Percentiles rank a stretch among this genome's conserved stretches.
phyloP scores from a whole-genome alignment of 2,113 vertebrate genomes.

The human (Homo sapiens) region DNA sequence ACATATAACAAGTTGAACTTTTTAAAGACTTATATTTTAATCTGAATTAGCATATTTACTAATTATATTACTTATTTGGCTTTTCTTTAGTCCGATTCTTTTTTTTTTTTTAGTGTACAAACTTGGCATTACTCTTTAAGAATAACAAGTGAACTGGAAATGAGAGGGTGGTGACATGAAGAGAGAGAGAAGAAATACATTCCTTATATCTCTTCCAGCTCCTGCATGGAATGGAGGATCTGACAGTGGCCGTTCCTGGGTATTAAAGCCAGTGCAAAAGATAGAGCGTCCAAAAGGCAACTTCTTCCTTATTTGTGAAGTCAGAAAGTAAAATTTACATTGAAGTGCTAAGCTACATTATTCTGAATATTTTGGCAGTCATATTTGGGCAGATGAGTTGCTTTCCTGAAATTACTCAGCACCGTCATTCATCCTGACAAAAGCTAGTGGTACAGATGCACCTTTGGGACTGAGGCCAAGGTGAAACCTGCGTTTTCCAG shows the following conservation, averaged over 20 bases:
- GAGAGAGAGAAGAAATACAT: background rate
- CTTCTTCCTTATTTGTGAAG: background rate
- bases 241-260: background rate
- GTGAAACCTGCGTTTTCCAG: background rate
- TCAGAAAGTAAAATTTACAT: slow-evolving; percentile 42
- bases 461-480: slow-evolving; percentile 42
- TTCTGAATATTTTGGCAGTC: slow-evolving; percentile 47
- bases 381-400: slow-evolving; percentile 52
- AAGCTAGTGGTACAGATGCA: slow-evolving; percentile 47
- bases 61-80: slow-evolving; percentile 57
- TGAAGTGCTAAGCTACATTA: background rate
- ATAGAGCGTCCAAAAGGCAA: background rate
- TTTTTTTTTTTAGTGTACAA: slow-evolving; percentile 1
- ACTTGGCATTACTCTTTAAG: slow-evolving; percentile 45
- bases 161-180: background rate
- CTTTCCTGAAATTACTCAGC: slow-evolving; percentile 1
- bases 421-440: slow-evolving; percentile 1
- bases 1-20: slow-evolving; percentile 57
- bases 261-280: background rate
- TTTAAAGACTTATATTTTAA: slow-evolving; percentile 56
- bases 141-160: slow-evolving; percentile 31
- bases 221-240: background rate
- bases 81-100: slow-evolving; percentile 54
- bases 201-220: background rate
- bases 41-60: slow-evolving; percentile 68